A percentile compares a stretch with the other conserved stretches of the same genome.
These are phyloP conservation scores for Choloepus didactylus DNA, from an alignment of 2,797 vertebrate genomes.

Conservation along the genomic window DNA sequence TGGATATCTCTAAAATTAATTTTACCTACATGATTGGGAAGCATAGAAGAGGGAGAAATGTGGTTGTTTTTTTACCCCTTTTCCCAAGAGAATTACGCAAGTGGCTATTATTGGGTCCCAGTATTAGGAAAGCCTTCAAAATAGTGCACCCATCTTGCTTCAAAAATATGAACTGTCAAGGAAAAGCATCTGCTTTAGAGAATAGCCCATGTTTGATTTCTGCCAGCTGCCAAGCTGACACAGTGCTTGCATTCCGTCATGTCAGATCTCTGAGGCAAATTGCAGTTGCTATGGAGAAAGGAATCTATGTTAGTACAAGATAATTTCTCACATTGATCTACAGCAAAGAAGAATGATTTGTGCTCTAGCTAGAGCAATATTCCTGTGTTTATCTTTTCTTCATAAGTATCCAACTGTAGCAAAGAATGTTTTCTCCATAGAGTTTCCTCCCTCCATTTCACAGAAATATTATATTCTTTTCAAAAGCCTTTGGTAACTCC, in stretches of 20 bases:
- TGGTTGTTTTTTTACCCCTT: accelerated
- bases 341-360: background rate
- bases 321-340: slow-evolving; percentile 14
- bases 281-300: slow-evolving; percentile 42
- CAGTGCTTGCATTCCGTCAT: background rate
- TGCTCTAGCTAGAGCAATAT: slow-evolving; percentile 15
- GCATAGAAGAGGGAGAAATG: background rate
- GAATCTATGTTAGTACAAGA: background rate
- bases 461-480: background rate
- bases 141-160: background rate
- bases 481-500: background rate
- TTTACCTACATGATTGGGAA: background rate
- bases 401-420: background rate
- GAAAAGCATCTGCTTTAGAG: background rate
- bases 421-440: background rate
- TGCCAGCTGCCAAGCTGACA: background rate
- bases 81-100: background rate
- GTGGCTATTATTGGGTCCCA: background rate
- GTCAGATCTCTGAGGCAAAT: background rate
- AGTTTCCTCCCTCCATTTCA: background rate
- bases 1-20: background rate
- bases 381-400: background rate
- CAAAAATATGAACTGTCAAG: background rate
- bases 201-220: background rate
- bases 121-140: background rate